Conservation (phyloP, 2,797 vertebrate species). For the Aphelocoma californica region DNA sequence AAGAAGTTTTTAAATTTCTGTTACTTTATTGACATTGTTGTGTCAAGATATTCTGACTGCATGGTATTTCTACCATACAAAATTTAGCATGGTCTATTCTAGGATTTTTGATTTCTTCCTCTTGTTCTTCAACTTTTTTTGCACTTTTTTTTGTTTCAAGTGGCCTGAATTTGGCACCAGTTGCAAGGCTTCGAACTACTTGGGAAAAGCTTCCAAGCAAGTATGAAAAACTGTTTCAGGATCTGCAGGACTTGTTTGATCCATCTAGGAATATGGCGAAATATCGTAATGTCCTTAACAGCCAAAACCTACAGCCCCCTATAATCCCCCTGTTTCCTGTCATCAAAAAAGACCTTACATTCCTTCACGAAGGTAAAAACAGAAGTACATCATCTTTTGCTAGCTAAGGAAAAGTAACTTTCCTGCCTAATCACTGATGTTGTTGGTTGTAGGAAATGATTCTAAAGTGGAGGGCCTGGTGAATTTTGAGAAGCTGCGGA, state of each 20-base stretch:
- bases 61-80: neutral
- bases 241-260: conserved; percentile 98
- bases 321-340: conserved; percentile 98
- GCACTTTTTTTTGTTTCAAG: conserved; percentile 67
- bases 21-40: neutral
- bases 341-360: conserved; percentile 99
- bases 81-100: neutral
- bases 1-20: neutral
- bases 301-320: conserved; percentile 96
- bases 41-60: neutral
- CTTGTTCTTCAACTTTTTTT: neutral
- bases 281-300: conserved; percentile 97
- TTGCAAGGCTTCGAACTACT: conserved; percentile 92
- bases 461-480: conserved; percentile 97
- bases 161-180: conserved; percentile 94
- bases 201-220: conserved; percentile 99
- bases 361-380: conserved; percentile 92
- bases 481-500: conserved; percentile 98
- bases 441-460: conserved; percentile 85
- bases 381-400: neutral
- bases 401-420: neutral
- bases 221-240: conserved; percentile 97
- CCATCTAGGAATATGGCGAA: conserved; percentile 99
- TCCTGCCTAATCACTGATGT: neutral
- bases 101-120: neutral